Conservation (phyloP, 2,113 vertebrate species). For the Axis porcinus region DNA sequence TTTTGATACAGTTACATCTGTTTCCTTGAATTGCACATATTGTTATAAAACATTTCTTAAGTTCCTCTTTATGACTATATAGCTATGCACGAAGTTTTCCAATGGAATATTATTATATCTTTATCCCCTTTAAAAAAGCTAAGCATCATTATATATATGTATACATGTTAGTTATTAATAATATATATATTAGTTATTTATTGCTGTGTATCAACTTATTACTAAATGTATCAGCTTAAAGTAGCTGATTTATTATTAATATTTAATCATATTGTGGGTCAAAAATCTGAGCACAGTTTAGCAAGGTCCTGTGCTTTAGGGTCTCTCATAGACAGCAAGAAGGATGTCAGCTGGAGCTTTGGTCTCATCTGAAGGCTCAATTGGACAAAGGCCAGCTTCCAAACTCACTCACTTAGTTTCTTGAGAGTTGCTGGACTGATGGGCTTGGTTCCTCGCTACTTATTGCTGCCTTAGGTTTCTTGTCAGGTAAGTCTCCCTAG, state of each 20-base stretch:
- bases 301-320: not conserved
- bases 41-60: not conserved
- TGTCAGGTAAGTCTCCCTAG: not conserved
- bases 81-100: not conserved
- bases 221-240: not conserved
- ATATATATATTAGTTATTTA: not conserved
- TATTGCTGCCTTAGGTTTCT: not conserved
- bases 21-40: not conserved
- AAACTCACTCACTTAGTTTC: not conserved
- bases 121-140: not conserved
- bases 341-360: not conserved
- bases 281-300: not conserved
- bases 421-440: not conserved
- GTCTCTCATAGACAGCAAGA: not conserved
- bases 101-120: not conserved
- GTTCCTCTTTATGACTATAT: not conserved
- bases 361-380: not conserved
- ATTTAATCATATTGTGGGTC: not conserved
- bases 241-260: not conserved
- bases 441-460: not conserved
- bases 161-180: not conserved
- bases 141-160: not conserved
- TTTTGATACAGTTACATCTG: not conserved
- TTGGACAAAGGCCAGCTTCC: not conserved
- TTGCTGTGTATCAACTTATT: not conserved